Evolutionary conservation across 2,797 vertebrate genomes (phyloP).

Genomic region (Chelmon rostratus): DNA sequence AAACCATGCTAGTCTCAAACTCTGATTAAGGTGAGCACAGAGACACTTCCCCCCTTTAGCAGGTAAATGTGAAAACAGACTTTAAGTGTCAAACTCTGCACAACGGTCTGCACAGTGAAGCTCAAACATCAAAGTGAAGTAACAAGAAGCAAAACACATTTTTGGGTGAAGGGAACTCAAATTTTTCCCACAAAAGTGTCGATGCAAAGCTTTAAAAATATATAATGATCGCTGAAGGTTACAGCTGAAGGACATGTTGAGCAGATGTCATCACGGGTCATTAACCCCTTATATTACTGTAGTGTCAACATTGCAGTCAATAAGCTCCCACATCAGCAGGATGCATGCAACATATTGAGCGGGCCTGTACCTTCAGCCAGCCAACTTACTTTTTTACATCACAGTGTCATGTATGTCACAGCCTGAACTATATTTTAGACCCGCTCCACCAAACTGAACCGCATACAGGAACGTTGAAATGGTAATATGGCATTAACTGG

Average conservation of each 20-base stretch:
- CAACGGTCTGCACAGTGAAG: not conserved
- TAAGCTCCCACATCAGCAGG: constrained; percentile 64
- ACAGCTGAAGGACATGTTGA: constrained; percentile 64
- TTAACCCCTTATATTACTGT: constrained; percentile 49
- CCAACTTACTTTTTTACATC: constrained; percentile 8
- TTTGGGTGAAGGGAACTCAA: not conserved
- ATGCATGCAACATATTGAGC: constrained; percentile 60
- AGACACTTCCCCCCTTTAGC: too few relatives aligned
- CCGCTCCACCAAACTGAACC: constrained; percentile 9
- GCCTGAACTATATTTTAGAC: constrained; percentile 20
- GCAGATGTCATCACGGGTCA: constrained; percentile 58
- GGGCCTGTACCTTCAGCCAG: constrained; percentile 21
- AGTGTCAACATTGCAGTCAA: constrained; percentile 67
- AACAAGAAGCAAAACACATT: not conserved
- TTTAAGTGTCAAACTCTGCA: not conserved
- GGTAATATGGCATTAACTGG: constrained; percentile 47
- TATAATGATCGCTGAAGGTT: constrained; percentile 48
- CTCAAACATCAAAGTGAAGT: not conserved
- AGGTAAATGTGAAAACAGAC: too few relatives aligned
- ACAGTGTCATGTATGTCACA: constrained; percentile 7
- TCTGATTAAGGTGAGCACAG: too few relatives aligned
- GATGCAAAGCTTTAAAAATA: not conserved
- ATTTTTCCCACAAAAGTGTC: too few relatives aligned
- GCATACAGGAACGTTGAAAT: constrained; percentile 9
- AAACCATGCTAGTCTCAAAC: not conserved